Conservation (phyloP, 1,140 invertebrate genomes). For the Bursaphelenchus mucronatus region DNA sequence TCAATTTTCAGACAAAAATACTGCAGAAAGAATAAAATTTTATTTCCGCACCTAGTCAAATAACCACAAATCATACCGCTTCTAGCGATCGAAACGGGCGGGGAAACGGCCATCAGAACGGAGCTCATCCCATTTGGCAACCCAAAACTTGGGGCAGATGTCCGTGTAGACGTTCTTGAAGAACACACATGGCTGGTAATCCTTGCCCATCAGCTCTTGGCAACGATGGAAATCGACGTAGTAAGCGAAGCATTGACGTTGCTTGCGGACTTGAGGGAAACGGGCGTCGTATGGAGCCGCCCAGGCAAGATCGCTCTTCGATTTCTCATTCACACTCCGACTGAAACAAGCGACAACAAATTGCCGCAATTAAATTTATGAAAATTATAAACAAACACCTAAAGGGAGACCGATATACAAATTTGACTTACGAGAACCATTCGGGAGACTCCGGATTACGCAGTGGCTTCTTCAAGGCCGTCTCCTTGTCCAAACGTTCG, state of each 20-base stretch:
- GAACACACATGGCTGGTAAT: slow-evolving; percentile 84
- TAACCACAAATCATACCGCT: no score
- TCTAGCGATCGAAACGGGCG: slow-evolving; percentile 62
- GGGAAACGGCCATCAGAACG: slow-evolving; percentile 75
- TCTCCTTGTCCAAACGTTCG: slow-evolving; percentile 43
- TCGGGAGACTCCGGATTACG: slow-evolving; percentile 54
- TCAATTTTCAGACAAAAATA: no score
- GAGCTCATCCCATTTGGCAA: slow-evolving; percentile 86
- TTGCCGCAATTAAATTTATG: not conserved
- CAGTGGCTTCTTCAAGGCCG: slow-evolving; percentile 28
- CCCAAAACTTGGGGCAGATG: slow-evolving; percentile 81
- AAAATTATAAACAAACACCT: not conserved
- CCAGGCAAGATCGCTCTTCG: slow-evolving; percentile 4
- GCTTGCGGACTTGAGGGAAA: slow-evolving; percentile 85
- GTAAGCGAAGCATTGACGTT: slow-evolving; percentile 80
- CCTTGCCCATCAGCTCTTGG: slow-evolving; percentile 76
- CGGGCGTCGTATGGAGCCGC: slow-evolving; percentile 88
- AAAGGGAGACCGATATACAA: not conserved
- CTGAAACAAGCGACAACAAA: not conserved
- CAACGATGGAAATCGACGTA: slow-evolving; percentile 89
- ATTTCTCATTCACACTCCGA: slow-evolving; percentile 39
- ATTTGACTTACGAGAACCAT: slow-evolving; percentile 48
- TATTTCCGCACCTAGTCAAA: no score
- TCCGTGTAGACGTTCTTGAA: slow-evolving; percentile 80
- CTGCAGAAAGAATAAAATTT: no score